Base-by-base conservation (phyloP, 2,113 vertebrate species). In the Gracilinanus agilis region DNA sequence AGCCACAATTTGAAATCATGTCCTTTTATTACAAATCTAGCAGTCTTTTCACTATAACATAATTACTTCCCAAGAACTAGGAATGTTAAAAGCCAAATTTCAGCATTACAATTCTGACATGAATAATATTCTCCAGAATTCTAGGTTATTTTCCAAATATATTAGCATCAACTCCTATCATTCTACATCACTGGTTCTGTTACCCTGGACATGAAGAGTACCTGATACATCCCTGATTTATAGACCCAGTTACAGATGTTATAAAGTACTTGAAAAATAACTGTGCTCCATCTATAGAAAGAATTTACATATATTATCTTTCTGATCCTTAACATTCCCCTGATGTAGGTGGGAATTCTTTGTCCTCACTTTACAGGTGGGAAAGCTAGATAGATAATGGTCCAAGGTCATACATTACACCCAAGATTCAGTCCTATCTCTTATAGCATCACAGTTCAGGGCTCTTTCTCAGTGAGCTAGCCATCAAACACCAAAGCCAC, bases 241-340 rank as follows among this genome's bases (percentile, higher is more conserved):
- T 97, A 96, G 95, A 23, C 24, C 0, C 55, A 29, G 53, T 55
- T 55, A 55, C 16, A 75, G 95, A 75, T 55, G 93, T 95, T 95
- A 58, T 29, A 56, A 94, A 96, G 91, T 83, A 83, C 16, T 21
- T 83, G 12, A 83, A 56, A 95, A 67, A 92, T 61, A 88, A 23
- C n/a, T 54, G 12, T 53, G 49, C 16, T 3, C 8, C 6, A 61
- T 92, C 53, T 88, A 34, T 24, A 53, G 34, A 88, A 93, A 93
- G 49, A 54, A 10, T 23, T 49, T 93, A 89, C 53, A 7, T 24
- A 49, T 6, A 90, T 21, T 34, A 54, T 19, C 53, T 90, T 91
- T 88, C 58, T 67, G 88, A 93, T 90, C 90, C 24, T 94, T 11
- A 53, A 90, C 40, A 25, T 92, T 67, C 88, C 40, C 19, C 24